Conservation (phyloP, 2,888 invertebrate genomes). For the Caenorhabditis sp. region DNA sequence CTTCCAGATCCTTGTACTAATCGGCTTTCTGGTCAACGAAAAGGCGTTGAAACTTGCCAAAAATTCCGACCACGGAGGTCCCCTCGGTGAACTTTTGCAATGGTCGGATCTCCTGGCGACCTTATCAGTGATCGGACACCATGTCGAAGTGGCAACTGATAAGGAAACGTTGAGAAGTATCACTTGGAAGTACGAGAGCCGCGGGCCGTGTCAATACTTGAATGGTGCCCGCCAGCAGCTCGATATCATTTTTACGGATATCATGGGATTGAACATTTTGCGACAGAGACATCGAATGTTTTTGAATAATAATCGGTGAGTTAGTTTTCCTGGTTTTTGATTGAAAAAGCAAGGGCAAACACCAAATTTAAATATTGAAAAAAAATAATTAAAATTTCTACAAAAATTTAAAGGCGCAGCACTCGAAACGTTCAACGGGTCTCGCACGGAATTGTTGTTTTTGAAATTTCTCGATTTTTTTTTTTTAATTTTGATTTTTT, state of each 20-base stretch:
- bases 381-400: too few species aligned
- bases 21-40: slow-evolving; percentile 84
- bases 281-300: slow-evolving; percentile 80
- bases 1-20: slow-evolving; percentile 83
- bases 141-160: slow-evolving; percentile 84
- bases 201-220: slow-evolving; percentile 46
- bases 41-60: slow-evolving; percentile 84
- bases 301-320: slow-evolving; percentile 83
- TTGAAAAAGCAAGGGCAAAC: too few species aligned
- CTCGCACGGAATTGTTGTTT: too few species aligned
- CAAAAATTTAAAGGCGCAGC: too few species aligned
- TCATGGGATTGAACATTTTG: slow-evolving; percentile 84
- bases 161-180: slow-evolving; percentile 64
- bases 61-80: slow-evolving; percentile 84
- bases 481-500: too few species aligned
- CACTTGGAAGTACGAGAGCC: slow-evolving; percentile 2
- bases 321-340: too few species aligned
- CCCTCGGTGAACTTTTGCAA: slow-evolving; percentile 85
- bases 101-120: slow-evolving; percentile 85
- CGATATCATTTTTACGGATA: slow-evolving; percentile 85
- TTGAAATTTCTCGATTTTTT: too few species aligned
- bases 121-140: slow-evolving; percentile 84
- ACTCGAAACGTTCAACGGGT: too few species aligned
- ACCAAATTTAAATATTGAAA: too few species aligned
- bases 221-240: slow-evolving; percentile 66